Evolutionary conservation across 2,113 vertebrate species (phyloP).

Genomic region (Grammomys dolichurus): DNA sequence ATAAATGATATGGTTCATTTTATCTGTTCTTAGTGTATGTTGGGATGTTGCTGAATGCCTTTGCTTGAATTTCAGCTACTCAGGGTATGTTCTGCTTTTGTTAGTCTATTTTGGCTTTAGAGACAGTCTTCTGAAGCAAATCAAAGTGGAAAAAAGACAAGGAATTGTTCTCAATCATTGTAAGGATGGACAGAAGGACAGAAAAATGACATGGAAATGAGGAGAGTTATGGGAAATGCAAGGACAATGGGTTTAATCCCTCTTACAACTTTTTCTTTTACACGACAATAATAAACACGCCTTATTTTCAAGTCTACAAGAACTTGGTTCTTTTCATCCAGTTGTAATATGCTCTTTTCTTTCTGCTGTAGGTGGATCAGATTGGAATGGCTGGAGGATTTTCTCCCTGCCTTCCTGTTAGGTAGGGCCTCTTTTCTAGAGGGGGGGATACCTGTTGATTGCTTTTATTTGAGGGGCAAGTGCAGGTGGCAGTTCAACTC

Average conservation of each 20-base stretch:
- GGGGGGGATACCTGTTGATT: neutral
- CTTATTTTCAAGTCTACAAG: conserved; percentile 55
- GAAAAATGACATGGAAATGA: neutral
- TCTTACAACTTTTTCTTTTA: conserved; percentile 61
- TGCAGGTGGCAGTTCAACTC: neutral
- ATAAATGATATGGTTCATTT: conserved; percentile 73
- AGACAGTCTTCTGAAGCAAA: conserved; percentile 34
- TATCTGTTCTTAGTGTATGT: conserved; percentile 66
- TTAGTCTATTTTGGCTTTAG: conserved; percentile 59
- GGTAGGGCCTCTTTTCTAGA: neutral
- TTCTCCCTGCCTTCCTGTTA: neutral
- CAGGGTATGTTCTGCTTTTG: conserved; percentile 61
- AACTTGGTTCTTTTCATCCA: conserved; percentile 43
- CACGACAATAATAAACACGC: conserved; percentile 66
- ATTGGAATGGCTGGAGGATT: neutral
- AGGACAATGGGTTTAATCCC: conserved; percentile 52
- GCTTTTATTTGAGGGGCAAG: neutral
- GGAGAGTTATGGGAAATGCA: neutral
- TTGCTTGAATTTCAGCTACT: conserved; percentile 72
- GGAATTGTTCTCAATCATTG: conserved; percentile 24
- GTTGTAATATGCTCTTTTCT: neutral
- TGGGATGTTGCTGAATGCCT: conserved; percentile 28
- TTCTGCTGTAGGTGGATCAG: neutral
- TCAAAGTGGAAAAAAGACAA: conserved; percentile 46
- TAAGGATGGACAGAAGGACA: conserved; percentile 4